A percentile compares a stretch with the other conserved stretches of the same genome.
These are phyloP conservation scores for Armadillidium nasatum DNA, from an alignment of 1,140 invertebrate genomes.

Conservation along the genomic window DNA sequence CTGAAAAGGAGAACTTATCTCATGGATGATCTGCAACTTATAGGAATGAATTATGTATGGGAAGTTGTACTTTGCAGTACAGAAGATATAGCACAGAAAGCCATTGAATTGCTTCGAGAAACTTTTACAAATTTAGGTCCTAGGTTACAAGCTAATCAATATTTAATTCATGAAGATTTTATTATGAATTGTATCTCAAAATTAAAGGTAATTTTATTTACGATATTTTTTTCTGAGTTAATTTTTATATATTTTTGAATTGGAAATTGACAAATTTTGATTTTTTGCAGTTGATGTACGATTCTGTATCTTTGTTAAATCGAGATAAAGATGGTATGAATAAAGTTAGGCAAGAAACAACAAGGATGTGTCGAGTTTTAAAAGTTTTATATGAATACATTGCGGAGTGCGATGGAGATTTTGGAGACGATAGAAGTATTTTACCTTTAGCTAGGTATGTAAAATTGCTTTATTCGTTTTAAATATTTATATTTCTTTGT, in stretches of 20 bases:
- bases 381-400: conserved; percentile 94
- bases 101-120: conserved; percentile 85
- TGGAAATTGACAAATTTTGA: no score
- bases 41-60: conserved; percentile 95
- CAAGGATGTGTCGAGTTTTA: conserved; percentile 86
- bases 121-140: conserved; percentile 90
- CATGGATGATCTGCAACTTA: conserved; percentile 69
- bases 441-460: conserved; percentile 74
- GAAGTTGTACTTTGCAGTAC: conserved; percentile 80
- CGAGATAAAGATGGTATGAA: conserved; percentile 56
- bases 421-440: conserved; percentile 81
- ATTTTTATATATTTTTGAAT: no score
- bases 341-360: conserved; percentile 65
- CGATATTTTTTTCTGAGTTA: no score
- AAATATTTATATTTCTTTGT: no score
- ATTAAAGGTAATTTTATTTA: conserved; percentile 58
- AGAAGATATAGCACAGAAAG: conserved; percentile 86
- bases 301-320: conserved; percentile 60
- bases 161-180: conserved; percentile 83
- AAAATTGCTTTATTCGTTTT: not conserved
- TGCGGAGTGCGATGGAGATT: conserved; percentile 89
- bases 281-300: conserved; percentile 42
- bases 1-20: conserved; percentile 74
- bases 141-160: conserved; percentile 65
- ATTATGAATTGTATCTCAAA: conserved; percentile 82